Percentiles rank a stretch among this genome's conserved stretches.
These are phyloP conservation scores for Agrenia bidenticulata DNA, from an alignment of 2,888 invertebrate genomes.

Conservation along the genomic window DNA sequence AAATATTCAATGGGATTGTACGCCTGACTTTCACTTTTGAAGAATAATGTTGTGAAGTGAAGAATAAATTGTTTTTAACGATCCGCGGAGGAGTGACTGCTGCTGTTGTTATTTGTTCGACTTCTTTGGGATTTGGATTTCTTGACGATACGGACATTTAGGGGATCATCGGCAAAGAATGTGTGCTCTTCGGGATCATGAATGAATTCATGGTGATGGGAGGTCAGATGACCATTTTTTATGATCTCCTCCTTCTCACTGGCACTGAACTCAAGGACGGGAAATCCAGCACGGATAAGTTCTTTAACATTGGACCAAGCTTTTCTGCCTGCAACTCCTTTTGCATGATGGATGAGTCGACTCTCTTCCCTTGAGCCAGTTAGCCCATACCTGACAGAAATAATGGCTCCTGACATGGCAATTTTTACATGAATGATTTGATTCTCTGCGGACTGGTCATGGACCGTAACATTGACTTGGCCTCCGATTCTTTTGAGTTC, in stretches of 20 bases:
- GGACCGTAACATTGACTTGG: slow-evolving; percentile 87
- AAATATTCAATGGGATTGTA: too few species aligned
- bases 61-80: slow-evolving; percentile 5
- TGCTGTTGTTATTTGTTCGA: slow-evolving; percentile 10
- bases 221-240: slow-evolving; percentile 77
- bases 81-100: slow-evolving; percentile 5
- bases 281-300: slow-evolving; percentile 73
- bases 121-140: slow-evolving; percentile 36
- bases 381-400: slow-evolving; percentile 93
- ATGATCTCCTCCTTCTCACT: slow-evolving; percentile 85
- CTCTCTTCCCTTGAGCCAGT: slow-evolving; percentile 86
- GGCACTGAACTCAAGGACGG: slow-evolving; percentile 80
- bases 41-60: too few species aligned
- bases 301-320: slow-evolving; percentile 93
- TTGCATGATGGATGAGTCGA: slow-evolving; percentile 85
- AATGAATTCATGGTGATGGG: slow-evolving; percentile 87
- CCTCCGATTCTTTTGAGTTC: slow-evolving; percentile 85
- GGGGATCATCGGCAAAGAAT: slow-evolving; percentile 92
- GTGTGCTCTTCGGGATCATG: slow-evolving; percentile 88
- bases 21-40: too few species aligned
- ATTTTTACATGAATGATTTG: slow-evolving; percentile 70
- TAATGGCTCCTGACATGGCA: slow-evolving; percentile 83
- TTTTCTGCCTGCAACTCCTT: slow-evolving; percentile 78
- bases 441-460: slow-evolving; percentile 61
- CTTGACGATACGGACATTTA: slow-evolving; percentile 86